These are phyloP conservation scores for Pavo muticus DNA, from an alignment of 2,113 vertebrate species.

Conservation along the genomic window DNA sequence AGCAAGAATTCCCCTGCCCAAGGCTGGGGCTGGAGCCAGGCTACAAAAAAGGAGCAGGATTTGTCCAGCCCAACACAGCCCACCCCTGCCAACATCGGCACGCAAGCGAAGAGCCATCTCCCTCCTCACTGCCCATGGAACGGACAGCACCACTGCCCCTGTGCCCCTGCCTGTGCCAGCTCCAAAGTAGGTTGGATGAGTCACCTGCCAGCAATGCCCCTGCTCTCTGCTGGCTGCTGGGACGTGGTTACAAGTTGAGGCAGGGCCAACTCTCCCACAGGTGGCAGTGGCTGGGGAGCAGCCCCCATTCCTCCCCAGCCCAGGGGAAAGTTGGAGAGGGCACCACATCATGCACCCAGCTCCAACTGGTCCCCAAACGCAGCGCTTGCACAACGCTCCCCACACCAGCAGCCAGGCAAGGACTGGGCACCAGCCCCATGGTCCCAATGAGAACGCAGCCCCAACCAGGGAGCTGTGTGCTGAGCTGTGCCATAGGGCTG, in stretches of 20 bases:
- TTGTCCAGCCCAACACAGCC: accelerated
- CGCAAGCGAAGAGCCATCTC: accelerated
- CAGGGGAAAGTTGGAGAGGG: background rate
- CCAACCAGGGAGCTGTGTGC: accelerated
- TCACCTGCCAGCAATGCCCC: background rate
- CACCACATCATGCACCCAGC: too few species aligned
- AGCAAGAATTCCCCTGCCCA: background rate
- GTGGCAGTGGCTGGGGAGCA: accelerated
- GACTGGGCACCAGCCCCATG: accelerated
- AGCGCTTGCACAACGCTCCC: accelerated
- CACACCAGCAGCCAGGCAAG: background rate
- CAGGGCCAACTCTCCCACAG: accelerated
- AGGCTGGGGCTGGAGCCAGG: background rate
- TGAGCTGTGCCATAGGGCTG: too few species aligned
- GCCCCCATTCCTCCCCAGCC: background rate
- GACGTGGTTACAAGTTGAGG: accelerated
- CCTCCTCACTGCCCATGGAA: background rate
- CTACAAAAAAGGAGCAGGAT: background rate
- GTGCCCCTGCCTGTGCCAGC: accelerated
- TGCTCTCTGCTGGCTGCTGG: background rate
- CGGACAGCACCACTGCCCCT: background rate
- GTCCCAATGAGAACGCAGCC: accelerated
- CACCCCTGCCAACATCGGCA: accelerated
- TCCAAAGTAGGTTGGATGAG: background rate
- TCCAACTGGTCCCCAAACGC: accelerated